Base-by-base conservation (phyloP, 2,888 invertebrate species). In the Strigamia transsilvanica region DNA sequence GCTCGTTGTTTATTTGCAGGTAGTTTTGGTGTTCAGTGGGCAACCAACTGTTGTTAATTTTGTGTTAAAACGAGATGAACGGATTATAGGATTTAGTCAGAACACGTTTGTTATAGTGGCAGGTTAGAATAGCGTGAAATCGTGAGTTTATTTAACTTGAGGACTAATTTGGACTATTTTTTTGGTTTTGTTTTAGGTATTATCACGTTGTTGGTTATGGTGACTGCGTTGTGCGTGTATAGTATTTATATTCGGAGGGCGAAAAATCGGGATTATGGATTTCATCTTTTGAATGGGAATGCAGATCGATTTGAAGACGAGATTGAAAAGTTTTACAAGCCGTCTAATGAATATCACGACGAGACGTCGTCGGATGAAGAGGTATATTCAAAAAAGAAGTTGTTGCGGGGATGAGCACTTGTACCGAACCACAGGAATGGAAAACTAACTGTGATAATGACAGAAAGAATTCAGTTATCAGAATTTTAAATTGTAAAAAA, bases 301-400 rank as follows among this genome's bases (percentile, higher is more conserved):
- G 46, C 80, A 18, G 83, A 83, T 13, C 77, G 41, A 78, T 34
- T 80, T 23, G 83, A 83, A 56, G 83, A 83, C 21, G 83, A 83
- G n/a, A 21, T 82, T 10, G 83, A 83, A 10, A 32, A 82, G 9
- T 82, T 80, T 56, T 82, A 77, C 6, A 82, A 77, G 56, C 41
- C 78, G 0, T 12, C 82, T 6, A 82, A 82, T 21, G 77, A 77
- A 18, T 83, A 83, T 42, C 66, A 82, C 18, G 83, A 83, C 34
- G 82, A 83, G 12, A 80, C 42, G 12, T 79, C 83, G 38, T 83
- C 83, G 21, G 80, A 80, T 7, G 82, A 80, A 32, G 82, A 82
- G 12, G 0, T 78, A 10, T 78, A 78, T 78, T 38, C 34, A 5
- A 78, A 78, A 41, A 78, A 78, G 78, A 61, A 61, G 21, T 21